Conservation (phyloP, 2,888 invertebrate species). For the Cantharis rustica region DNA sequence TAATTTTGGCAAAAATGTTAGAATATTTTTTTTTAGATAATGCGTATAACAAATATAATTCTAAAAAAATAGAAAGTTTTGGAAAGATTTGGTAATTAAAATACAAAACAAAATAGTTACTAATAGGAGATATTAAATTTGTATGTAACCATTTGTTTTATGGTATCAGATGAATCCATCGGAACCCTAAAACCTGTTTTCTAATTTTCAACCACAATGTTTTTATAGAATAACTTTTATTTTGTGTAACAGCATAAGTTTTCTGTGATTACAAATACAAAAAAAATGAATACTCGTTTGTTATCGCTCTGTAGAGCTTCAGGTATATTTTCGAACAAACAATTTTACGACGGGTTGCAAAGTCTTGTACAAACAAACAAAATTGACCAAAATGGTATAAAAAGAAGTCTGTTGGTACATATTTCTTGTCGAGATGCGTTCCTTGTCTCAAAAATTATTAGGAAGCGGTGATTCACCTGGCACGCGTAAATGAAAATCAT, state of each 20-base stretch:
- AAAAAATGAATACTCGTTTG: neutral
- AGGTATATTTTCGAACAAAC: neutral
- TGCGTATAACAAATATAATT: no score
- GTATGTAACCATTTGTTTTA: neutral
- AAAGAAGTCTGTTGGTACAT: neutral
- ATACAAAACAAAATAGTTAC: neutral
- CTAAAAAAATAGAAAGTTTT: no score
- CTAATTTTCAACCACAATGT: neutral
- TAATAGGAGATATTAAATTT: neutral
- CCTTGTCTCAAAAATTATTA: neutral
- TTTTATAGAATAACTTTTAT: neutral
- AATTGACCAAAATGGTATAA: neutral
- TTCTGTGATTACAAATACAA: neutral
- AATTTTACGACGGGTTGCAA: neutral
- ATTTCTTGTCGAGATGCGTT: neutral
- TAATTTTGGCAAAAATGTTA: no score
- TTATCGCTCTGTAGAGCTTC: neutral
- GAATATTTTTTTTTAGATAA: no score
- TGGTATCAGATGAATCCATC: neutral
- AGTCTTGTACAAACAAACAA: neutral
- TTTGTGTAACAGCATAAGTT: neutral
- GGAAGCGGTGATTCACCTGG: neutral
- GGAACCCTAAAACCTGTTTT: neutral
- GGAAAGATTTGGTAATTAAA: no score
- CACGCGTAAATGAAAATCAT: neutral